Evolutionary conservation across 2,113 vertebrate genomes (phyloP).

Genomic region (Corvus hawaiiensis): DNA sequence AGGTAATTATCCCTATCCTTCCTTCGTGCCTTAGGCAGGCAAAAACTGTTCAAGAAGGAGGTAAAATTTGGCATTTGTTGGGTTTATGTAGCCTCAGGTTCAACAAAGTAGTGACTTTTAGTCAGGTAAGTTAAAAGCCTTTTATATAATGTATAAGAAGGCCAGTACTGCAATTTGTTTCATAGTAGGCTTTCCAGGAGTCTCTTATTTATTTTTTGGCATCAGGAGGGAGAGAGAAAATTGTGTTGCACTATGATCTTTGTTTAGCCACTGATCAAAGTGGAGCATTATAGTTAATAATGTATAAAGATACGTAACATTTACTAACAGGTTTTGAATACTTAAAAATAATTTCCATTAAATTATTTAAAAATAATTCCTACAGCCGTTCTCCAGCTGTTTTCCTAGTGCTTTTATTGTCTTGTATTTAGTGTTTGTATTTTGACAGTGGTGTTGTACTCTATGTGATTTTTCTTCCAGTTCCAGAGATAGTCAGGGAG

Average conservation of each 20-base stretch:
- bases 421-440: neutral
- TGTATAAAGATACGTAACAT: neutral
- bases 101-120: neutral
- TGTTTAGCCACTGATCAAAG: neutral
- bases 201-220: neutral
- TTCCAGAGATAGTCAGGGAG: slow-evolving; percentile 92
- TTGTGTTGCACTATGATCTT: neutral
- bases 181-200: neutral
- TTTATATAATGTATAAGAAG: neutral
- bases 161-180: neutral
- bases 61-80: neutral
- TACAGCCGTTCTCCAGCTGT: neutral
- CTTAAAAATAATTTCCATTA: neutral
- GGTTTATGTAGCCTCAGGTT: neutral
- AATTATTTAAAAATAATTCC: neutral
- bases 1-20: neutral
- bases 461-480: slow-evolving; percentile 55
- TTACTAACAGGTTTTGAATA: neutral
- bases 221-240: neutral
- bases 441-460: neutral
- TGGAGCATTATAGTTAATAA: neutral
- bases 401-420: neutral
- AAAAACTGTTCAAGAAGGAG: neutral
- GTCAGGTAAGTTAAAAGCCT: neutral
- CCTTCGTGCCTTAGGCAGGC: neutral